Percentiles rank a stretch among this genome's conserved stretches.
Conservation (phyloP, 1,140 invertebrate genomes). For the Hermetia illucens region DNA sequence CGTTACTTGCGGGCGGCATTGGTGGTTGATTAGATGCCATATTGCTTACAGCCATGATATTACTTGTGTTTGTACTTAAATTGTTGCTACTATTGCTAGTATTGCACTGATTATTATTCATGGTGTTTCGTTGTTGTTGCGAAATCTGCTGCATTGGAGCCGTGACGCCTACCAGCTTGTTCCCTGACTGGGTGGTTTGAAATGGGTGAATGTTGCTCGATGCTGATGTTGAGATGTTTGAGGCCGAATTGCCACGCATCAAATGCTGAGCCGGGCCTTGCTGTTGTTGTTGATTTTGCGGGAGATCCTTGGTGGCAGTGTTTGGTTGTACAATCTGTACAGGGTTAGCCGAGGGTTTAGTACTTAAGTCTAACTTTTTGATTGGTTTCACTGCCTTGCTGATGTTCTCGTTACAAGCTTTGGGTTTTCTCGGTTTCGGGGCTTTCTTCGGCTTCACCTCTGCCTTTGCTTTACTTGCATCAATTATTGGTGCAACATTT, state of each 20-base stretch:
- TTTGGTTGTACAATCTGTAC: conserved; percentile 28
- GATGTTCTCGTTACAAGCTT: conserved; percentile 4
- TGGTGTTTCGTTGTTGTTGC: conserved; percentile 12
- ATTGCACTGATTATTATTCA: neutral
- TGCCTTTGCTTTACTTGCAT: conserved; percentile 23
- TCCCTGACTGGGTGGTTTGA: conserved; percentile 19
- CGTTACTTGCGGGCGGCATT: neutral
- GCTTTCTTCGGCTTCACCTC: conserved; percentile 16
- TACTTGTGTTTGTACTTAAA: neutral
- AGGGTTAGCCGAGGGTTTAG: conserved; percentile 25
- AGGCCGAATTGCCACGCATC: conserved; percentile 3
- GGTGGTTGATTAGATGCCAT: neutral
- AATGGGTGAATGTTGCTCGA: conserved; percentile 27
- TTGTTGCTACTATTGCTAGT: conserved; percentile 5
- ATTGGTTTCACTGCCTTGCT: conserved; percentile 6
- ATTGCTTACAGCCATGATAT: neutral
- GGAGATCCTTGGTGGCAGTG: too few species aligned
- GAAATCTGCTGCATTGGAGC: conserved; percentile 24
- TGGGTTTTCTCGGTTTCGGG: conserved; percentile 5
- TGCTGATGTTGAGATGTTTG: conserved; percentile 9
- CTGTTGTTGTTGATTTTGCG: conserved; percentile 22
- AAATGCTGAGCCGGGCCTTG: conserved; percentile 11
- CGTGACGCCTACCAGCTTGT: conserved; percentile 33
- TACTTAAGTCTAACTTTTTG: neutral
- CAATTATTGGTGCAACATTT: conserved; percentile 28